Conservation (phyloP, 2,888 invertebrate species). For the Petrophora chlorosata region DNA sequence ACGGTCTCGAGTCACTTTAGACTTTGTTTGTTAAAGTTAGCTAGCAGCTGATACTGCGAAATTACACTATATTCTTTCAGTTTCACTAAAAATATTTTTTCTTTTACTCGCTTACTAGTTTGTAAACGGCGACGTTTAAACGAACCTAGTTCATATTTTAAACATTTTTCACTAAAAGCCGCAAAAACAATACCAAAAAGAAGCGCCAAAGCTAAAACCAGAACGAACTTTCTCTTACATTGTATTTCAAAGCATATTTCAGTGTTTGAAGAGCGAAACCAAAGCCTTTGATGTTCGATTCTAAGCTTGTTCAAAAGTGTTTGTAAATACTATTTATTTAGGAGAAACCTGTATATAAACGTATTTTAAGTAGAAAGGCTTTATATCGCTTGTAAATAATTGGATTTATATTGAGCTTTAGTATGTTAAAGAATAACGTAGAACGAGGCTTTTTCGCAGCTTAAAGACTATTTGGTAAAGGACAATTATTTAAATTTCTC, state of each 20-base stretch:
- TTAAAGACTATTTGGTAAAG: too few species aligned
- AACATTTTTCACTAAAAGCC: conserved; percentile 23
- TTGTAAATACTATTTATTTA: conserved; percentile 28
- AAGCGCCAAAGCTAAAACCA: conserved; percentile 24
- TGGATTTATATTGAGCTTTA: conserved; percentile 29
- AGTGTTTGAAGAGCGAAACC: conserved; percentile 24
- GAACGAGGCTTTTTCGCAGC: conserved; percentile 2
- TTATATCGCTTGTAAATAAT: conserved; percentile 53
- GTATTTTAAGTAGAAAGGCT: conserved; percentile 34
- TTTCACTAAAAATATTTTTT: too few species aligned
- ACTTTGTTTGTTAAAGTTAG: too few species aligned
- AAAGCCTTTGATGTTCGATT: conserved; percentile 25
- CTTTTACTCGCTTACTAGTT: too few species aligned
- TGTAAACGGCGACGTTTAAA: too few species aligned
- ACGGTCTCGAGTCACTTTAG: too few species aligned
- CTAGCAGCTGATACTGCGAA: too few species aligned
- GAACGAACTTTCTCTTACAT: conserved; percentile 20
- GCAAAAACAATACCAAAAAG: conserved; percentile 28
- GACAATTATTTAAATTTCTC: too few species aligned
- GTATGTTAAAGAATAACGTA: conserved; percentile 17
- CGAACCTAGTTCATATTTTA: conserved; percentile 14
- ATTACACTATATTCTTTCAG: too few species aligned
- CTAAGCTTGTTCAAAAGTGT: conserved; percentile 21
- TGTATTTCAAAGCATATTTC: conserved; percentile 33
- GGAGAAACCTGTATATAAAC: conserved; percentile 40